A percentile compares a stretch with the other conserved stretches of the same genome.
phyloP scores from a whole-genome alignment of 2,113 vertebrate genomes.

The Bufo gargarizans region DNA sequence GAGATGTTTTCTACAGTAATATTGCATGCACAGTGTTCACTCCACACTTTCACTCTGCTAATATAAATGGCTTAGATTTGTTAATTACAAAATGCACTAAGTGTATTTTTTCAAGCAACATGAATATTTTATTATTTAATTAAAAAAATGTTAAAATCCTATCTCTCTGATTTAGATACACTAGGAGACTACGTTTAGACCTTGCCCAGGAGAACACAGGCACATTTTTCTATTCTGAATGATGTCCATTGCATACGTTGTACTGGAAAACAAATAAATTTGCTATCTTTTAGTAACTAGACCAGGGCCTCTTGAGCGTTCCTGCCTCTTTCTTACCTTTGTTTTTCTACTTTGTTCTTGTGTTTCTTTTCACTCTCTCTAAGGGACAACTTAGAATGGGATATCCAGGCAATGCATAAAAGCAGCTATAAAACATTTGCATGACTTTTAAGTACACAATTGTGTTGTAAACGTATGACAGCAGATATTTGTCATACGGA shows the following conservation, averaged over 20 bases:
- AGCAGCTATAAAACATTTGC: too few relatives aligned
- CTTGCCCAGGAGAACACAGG: background rate
- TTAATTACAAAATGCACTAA: background rate
- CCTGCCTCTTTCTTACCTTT: background rate
- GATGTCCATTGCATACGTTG: background rate
- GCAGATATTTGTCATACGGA: too few relatives aligned
- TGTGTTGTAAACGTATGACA: too few relatives aligned
- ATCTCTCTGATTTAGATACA: background rate
- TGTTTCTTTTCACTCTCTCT: background rate
- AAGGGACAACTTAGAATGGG: background rate
- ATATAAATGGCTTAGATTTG: background rate
- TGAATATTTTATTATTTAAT: conserved; percentile 4
- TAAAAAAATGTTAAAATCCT: background rate
- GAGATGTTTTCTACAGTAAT: too few relatives aligned
- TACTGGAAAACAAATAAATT: too few relatives aligned
- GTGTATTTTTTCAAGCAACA: background rate
- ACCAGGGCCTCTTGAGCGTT: background rate
- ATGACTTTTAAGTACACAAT: too few relatives aligned
- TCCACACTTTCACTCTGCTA: too few relatives aligned
- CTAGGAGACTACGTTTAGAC: background rate
- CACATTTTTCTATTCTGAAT: background rate
- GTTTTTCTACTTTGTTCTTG: background rate
- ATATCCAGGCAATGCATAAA: too few relatives aligned
- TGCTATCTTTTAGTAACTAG: too few relatives aligned
- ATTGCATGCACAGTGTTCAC: too few relatives aligned